A percentile compares a stretch with the other conserved stretches of the same genome.
These are phyloP conservation scores for Siniperca knerii DNA, from an alignment of 2,113 vertebrate genomes.

Conservation along the genomic window DNA sequence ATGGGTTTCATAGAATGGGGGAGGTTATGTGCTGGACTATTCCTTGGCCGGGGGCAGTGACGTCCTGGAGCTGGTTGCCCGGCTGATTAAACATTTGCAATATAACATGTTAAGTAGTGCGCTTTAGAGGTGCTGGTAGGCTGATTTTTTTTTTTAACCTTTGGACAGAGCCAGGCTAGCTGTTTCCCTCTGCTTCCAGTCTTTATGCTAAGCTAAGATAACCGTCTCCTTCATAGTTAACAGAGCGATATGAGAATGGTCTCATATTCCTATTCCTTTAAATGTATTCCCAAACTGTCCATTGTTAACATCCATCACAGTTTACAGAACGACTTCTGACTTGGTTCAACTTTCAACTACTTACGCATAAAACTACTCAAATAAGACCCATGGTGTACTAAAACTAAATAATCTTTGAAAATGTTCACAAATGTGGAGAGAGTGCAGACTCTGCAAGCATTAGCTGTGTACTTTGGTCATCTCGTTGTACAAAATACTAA, in stretches of 20 bases:
- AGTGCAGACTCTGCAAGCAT: no score
- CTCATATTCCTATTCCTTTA: no score
- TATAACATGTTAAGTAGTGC: not conserved
- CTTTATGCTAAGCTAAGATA: conserved; percentile 17
- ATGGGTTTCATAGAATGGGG: not conserved
- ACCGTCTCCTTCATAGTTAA: not conserved
- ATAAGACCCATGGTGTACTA: no score
- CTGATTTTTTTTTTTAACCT: not conserved
- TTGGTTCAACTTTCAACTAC: not conserved
- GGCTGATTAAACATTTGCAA: not conserved
- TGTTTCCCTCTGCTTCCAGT: not conserved
- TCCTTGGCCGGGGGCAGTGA: not conserved
- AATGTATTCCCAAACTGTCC: no score
- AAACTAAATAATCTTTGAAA: no score
- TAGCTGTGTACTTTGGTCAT: no score
- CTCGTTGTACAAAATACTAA: no score
- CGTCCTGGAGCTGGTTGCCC: not conserved
- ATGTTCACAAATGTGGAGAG: no score
- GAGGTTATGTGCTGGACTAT: not conserved
- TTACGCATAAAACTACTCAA: no score
- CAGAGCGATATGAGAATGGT: no score
- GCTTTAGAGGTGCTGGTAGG: not conserved
- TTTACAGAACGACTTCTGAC: no score
- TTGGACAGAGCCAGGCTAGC: not conserved
- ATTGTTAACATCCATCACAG: no score